phyloP scores from a whole-genome alignment of 92 coral and sea anemone genomes.

The Bergia puertoricense region DNA sequence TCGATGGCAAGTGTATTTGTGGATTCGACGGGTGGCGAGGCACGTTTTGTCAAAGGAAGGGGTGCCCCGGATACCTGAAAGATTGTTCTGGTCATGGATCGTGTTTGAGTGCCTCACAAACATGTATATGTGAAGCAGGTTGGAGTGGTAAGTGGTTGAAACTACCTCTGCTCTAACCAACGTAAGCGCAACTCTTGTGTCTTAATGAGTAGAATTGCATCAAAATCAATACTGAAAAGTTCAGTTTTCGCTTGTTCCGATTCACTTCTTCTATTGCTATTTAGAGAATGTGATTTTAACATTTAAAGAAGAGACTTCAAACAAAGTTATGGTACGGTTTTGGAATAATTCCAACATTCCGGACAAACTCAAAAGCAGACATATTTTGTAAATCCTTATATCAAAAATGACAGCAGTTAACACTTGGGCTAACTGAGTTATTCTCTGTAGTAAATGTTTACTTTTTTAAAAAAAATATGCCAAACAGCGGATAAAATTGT shows the following conservation, averaged over 20 bases:
- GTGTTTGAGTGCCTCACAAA: slow-evolving; percentile 60
- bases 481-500: not conserved
- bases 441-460: no score
- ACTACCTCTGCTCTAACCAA: not conserved
- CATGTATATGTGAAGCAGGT: slow-evolving; percentile 66
- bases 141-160: slow-evolving; percentile 60
- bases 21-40: slow-evolving; percentile 82
- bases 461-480: not conserved
- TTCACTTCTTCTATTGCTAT: not conserved
- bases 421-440: not conserved
- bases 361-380: no score
- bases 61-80: slow-evolving; percentile 63
- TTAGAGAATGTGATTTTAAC: not conserved
- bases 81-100: slow-evolving; percentile 76
- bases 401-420: not conserved
- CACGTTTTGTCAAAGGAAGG: slow-evolving; percentile 53
- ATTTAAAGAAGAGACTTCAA: no score
- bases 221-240: not conserved
- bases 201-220: not conserved
- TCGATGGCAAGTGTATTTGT: slow-evolving; percentile 61
- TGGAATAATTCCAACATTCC: no score
- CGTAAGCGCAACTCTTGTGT: not conserved
- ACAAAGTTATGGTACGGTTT: no score
- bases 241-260: not conserved
- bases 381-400: not conserved